Base-by-base conservation (phyloP, 2,888 invertebrate species). In the Ectemnius cavifrons region DNA sequence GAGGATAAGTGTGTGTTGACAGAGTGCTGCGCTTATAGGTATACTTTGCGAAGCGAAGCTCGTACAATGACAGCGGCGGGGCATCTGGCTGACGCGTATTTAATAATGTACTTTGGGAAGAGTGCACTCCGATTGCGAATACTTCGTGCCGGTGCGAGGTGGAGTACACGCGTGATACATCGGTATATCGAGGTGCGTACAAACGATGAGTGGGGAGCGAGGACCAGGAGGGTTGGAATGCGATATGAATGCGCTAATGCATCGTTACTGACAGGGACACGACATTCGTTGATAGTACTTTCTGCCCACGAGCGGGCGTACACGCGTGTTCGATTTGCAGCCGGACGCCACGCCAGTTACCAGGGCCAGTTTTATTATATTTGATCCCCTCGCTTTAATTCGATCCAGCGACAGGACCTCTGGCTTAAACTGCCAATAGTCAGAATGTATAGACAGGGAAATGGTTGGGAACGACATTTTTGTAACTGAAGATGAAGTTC, bases 161-260 rank as follows among this genome's bases (percentile, higher is more conserved):
- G 18, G 8, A 37, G 8, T 8, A 46, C 20, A 47, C 47, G 23
- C 27, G 52, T 67, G 52, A 62, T 49, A 63, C 58, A 59, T 18
- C 6, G 16, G 28, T 67, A 47, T 64, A 64, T 72, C 64, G 67
- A 65, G 61, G 59, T 52, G 63, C 37, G 47, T 67, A 67, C 61
- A 56, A 57, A 63, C 28, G 70, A 64, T 28, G 57, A 58, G 60
- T 67, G 58, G 81, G 37, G 75, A 77, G 63, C 71, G 67, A 76
- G 71, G 63, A 66, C 74, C 76, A 67, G 74, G 71, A 81, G 86
- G 82, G 84, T 81, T 74, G 84, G 85, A 84, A 86, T 84, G 86
- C 86, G 84, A 87, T 87, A 87, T 87, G 85, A 85, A 86, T 82
- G 85, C 83, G 85, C 82, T 85, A 87, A 87, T 86, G 85, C 86